Evolutionary conservation across 2,113 vertebrate genomes (phyloP), one percentile per base, ranked within the genome.

Genomic region (Mugil cephalus): DNA sequence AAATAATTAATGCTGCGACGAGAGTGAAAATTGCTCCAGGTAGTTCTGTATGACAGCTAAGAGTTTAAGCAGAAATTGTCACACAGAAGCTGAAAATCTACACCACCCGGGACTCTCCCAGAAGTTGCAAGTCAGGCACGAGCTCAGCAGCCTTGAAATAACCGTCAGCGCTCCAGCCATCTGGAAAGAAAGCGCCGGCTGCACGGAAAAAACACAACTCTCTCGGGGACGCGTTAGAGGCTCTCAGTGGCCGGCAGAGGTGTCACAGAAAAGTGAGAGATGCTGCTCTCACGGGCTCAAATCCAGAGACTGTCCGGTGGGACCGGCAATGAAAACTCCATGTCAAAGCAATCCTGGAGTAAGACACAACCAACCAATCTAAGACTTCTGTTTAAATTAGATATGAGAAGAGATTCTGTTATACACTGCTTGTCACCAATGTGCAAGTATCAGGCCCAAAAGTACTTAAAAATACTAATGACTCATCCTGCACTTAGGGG

Each of bases 221-320:
- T 87, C 63, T 8, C 0, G 10, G 67, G 66, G 38, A 54, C 9
- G 12, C 59, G 74, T 79, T 74, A 60, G 66, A 15, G 5, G 76
- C 68, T 68, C 64, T 69, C 64, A 45, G 59, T 24, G 47, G 45
- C 45, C 43, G n/a, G 52, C 51, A 1, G 12, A 77, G 51, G 63
- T 77, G 67, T 63, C 35, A n/a, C 50, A 30, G 46, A 43, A 47
- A 58, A 64, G 24, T 47, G 63, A 74, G 60, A 77, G 64, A 65
- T 59, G 75, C 45, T 42, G 56, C 55, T 70, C 55, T 70, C 7
- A 1, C 30, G 30, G 58, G 63, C 61, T 52, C 0, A 2, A 48
- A 10, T 78, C 71, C 70, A 30, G 30, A 10, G 71, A 71, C 38
- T 1, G 15, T 70, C 72, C 51, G 1, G 14, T 11, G 76, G 72